Percentiles rank a stretch among this genome's conserved stretches.
Conservation (phyloP, 2,888 invertebrate genomes). For the Eustalomyia histrio region DNA sequence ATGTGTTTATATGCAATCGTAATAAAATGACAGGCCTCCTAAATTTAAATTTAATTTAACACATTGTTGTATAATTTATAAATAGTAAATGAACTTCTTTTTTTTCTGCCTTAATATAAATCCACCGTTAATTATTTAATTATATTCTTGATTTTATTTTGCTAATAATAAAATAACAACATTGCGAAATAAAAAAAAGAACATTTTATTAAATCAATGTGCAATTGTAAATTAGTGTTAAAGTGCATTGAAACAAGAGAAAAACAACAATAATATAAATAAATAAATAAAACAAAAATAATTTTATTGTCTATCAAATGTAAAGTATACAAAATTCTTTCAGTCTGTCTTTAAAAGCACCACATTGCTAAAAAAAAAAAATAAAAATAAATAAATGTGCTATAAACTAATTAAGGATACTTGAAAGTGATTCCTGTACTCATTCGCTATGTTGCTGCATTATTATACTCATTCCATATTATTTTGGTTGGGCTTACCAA, state of each 20-base stretch:
- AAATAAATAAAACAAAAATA: conserved; percentile 5
- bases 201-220: conserved; percentile 23
- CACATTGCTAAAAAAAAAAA: not conserved
- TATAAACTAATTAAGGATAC: not conserved
- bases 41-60: not conserved
- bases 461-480: conserved; percentile 57
- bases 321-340: not conserved
- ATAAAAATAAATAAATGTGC: not conserved
- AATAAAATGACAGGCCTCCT: not conserved
- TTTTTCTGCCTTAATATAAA: not conserved
- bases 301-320: not conserved
- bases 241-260: conserved; percentile 27
- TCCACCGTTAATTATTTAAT: not conserved
- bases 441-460: conserved; percentile 43
- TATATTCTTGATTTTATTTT: not conserved
- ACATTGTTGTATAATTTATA: not conserved
- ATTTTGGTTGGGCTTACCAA: conserved; percentile 49
- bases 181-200: not conserved
- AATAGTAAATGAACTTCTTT: not conserved
- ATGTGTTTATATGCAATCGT: not conserved
- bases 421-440: not conserved
- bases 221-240: conserved; percentile 29
- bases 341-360: too few species aligned
- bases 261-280: not conserved
- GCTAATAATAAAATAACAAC: not conserved